Conservation (phyloP, 2,113 vertebrate genomes). For the Rattus norvegicus region GRCr8 NC_086024.1:41042001-41042500, state of each 20-base stretch:
- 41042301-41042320: neutral
- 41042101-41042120: slow-evolving; percentile 39
- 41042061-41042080: neutral
- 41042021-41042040: neutral
- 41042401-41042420: neutral
- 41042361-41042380: neutral
- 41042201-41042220: neutral
- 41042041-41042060: neutral
- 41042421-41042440: neutral
- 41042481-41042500: neutral
- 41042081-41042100: slow-evolving; percentile 28
- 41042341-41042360: neutral
- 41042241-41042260: too few relatives aligned
- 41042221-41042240: neutral
- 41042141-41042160: neutral
- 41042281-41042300: neutral
- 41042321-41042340: neutral
- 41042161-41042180: neutral
- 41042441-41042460: neutral
- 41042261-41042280: neutral
- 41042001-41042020: slow-evolving; percentile 33
- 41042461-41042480: neutral
- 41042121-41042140: neutral
- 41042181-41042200: neutral
- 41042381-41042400: neutral